Evolutionary conservation across 2,888 invertebrate species (phyloP).

Genomic region (Eupsilia transversa): DNA sequence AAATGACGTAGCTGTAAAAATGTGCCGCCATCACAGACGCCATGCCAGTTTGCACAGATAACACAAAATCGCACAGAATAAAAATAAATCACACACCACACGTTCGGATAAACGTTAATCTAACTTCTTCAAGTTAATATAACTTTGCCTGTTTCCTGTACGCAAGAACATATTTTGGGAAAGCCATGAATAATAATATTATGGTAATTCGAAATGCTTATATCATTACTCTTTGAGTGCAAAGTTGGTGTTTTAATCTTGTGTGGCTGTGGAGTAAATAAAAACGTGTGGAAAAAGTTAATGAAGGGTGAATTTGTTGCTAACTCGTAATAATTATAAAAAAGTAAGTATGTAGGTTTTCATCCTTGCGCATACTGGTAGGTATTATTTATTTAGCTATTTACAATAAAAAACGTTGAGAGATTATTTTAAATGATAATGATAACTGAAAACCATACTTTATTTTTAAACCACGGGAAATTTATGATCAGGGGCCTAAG

Average conservation of each 20-base stretch:
- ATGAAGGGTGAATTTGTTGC: not conserved
- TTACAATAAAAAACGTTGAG: no score
- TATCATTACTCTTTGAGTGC: conserved; percentile 68
- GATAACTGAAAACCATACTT: not conserved
- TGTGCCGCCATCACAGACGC: not conserved
- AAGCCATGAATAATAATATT: conserved; percentile 81
- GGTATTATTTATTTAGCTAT: not conserved
- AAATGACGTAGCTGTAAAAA: conserved; percentile 13
- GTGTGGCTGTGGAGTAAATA: conserved; percentile 13
- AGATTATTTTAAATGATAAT: not conserved
- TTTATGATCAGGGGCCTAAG: no score
- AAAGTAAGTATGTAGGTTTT: not conserved
- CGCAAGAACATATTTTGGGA: conserved; percentile 81
- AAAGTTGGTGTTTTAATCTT: conserved; percentile 51
- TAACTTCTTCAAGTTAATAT: conserved; percentile 85
- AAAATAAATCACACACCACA: conserved; percentile 72
- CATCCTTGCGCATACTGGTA: not conserved
- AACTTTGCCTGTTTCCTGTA: conserved; percentile 84
- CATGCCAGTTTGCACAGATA: conserved; percentile 55
- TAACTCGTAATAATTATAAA: not conserved
- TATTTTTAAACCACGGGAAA: not conserved
- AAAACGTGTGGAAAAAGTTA: conserved; percentile 29
- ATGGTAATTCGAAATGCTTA: conserved; percentile 74
- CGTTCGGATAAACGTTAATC: conserved; percentile 81
- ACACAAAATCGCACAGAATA: conserved; percentile 50